phyloP scores from a whole-genome alignment of 2,797 vertebrate genomes.

The Loriculus beryllinus region DNA sequence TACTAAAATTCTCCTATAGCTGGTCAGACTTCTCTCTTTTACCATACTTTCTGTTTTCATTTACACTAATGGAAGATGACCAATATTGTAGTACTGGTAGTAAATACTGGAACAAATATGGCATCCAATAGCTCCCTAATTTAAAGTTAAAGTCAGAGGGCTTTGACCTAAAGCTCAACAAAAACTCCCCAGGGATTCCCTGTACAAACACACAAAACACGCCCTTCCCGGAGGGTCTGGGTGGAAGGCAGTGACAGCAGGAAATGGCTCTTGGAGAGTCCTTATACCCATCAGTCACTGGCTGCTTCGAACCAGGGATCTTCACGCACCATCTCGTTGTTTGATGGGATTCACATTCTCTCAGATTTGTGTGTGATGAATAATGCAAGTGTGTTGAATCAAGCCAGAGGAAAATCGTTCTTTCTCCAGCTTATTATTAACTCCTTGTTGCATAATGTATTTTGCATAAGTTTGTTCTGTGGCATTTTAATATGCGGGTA shows the following conservation, averaged over 20 bases:
- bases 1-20: not conserved
- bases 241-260: not conserved
- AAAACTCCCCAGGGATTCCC: not conserved
- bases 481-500: not conserved
- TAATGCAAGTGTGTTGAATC: constrained; percentile 9
- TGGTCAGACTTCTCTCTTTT: not conserved
- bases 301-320: not conserved
- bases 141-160: not conserved
- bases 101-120: not conserved
- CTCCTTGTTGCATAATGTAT: not conserved
- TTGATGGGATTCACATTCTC: constrained; percentile 10
- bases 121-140: not conserved
- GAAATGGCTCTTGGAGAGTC: not conserved
- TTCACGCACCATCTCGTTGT: not conserved
- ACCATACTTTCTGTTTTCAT: not conserved
- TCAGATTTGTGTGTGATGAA: not conserved
- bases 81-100: not conserved
- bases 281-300: not conserved
- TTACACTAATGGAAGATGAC: not conserved
- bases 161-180: not conserved
- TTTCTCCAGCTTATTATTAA: not conserved
- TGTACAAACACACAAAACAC: not conserved
- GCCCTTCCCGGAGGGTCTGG: not conserved
- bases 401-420: not conserved
- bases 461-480: not conserved